Evolutionary conservation across 2,888 invertebrate genomes (phyloP).

Genomic region (Metalampra italica): DNA sequence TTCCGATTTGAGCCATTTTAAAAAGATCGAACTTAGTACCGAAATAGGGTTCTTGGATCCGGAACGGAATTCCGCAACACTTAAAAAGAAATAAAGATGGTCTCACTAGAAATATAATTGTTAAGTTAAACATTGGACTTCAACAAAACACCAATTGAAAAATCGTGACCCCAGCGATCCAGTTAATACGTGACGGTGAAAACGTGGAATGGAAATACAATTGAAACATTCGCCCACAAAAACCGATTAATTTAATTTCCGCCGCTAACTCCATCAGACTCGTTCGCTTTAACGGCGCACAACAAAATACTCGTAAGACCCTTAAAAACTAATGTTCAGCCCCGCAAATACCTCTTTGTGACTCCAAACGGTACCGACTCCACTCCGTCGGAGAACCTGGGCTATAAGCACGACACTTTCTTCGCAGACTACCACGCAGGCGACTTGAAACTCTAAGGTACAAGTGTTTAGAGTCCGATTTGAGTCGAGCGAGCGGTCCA

Average conservation of each 20-base stretch:
- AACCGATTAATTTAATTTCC: slow-evolving; percentile 71
- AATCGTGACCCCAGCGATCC: too few relatives aligned
- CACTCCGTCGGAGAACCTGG: slow-evolving; percentile 45
- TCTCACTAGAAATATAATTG: too few relatives aligned
- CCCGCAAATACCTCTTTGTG: slow-evolving; percentile 77
- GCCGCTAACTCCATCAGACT: slow-evolving; percentile 73
- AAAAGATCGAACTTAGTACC: too few relatives aligned
- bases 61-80: too few relatives aligned
- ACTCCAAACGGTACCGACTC: slow-evolving; percentile 57
- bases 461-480: slow-evolving; percentile 11
- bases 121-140: too few relatives aligned
- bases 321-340: slow-evolving; percentile 77
- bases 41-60: too few relatives aligned
- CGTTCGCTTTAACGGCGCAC: slow-evolving; percentile 66
- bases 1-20: too few relatives aligned
- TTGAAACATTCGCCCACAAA: slow-evolving; percentile 9
- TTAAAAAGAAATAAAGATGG: too few relatives aligned
- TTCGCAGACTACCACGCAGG: slow-evolving; percentile 18
- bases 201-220: neutral
- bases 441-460: slow-evolving; percentile 22
- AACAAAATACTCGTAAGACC: slow-evolving; percentile 76
- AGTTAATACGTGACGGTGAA: too few relatives aligned
- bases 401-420: slow-evolving; percentile 54
- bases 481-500: neutral
- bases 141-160: too few relatives aligned